Conservation (phyloP, 2,113 vertebrate species). For the Paramisgurnus dabryanus region DNA sequence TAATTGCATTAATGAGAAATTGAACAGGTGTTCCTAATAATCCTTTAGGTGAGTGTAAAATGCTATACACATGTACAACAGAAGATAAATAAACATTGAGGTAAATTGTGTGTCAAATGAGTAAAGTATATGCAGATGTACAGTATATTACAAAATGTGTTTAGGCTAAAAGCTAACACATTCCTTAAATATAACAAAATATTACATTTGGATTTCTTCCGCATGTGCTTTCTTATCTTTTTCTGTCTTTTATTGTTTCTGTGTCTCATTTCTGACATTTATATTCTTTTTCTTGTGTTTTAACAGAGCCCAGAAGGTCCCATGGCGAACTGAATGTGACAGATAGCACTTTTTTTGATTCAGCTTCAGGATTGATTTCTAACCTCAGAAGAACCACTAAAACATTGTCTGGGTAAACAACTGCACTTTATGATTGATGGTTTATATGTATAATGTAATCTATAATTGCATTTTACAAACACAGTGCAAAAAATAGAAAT, state of each 20-base stretch:
- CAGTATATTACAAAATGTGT: too few species aligned
- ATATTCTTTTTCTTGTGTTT: neutral
- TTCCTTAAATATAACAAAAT: too few species aligned
- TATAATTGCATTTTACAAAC: neutral
- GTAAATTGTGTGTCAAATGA: too few species aligned
- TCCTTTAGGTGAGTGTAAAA: too few species aligned
- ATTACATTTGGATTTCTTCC: neutral
- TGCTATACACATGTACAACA: too few species aligned
- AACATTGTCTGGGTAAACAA: neutral
- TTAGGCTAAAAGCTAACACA: too few species aligned
- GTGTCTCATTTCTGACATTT: neutral
- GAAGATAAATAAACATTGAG: too few species aligned
- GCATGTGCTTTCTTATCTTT: neutral
- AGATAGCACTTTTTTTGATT: neutral
- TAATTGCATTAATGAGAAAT: too few species aligned
- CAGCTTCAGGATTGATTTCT: neutral
- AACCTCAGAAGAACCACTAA: neutral
- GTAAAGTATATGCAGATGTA: too few species aligned
- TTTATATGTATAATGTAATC: neutral
- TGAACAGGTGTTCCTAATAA: too few species aligned
- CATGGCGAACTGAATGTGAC: constrained; percentile 7
- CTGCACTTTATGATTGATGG: neutral
- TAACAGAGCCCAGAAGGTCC: neutral
- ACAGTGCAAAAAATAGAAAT: neutral
- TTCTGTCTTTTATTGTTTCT: neutral